Conservation (phyloP, 2,113 vertebrate genomes). For the Spermophilus dauricus region DNA sequence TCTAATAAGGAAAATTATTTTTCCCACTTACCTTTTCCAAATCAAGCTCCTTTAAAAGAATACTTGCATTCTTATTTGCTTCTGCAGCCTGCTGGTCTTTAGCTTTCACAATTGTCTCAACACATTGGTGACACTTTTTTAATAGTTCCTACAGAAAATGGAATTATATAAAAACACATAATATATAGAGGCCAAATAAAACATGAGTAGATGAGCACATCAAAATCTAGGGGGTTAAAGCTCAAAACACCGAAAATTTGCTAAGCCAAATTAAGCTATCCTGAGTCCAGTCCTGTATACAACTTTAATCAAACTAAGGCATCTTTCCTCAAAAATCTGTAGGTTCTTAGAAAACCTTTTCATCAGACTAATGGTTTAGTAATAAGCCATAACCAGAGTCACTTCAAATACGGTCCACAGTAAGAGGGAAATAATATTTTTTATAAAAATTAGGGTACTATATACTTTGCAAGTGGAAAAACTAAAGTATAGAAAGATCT, state of each 20-base stretch:
- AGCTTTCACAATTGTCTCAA: slow-evolving; percentile 99
- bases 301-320: slow-evolving; percentile 48
- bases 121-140: slow-evolving; percentile 99
- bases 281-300: not conserved
- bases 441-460: slow-evolving; percentile 43
- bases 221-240: slow-evolving; percentile 23
- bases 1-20: not conserved
- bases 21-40: slow-evolving; percentile 95
- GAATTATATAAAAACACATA: slow-evolving; percentile 51
- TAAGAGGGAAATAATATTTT: slow-evolving; percentile 47
- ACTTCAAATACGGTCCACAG: not conserved
- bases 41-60: slow-evolving; percentile 98
- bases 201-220: not conserved
- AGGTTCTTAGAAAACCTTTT: slow-evolving; percentile 58
- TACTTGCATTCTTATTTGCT: slow-evolving; percentile 99
- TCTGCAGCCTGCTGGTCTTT: slow-evolving; percentile 99
- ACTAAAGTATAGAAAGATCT: not conserved
- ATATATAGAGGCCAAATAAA: slow-evolving; percentile 40
- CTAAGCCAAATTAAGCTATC: not conserved
- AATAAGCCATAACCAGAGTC: slow-evolving; percentile 25
- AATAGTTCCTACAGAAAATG: slow-evolving; percentile 93
- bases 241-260: slow-evolving; percentile 1
- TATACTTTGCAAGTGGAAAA: slow-evolving; percentile 50
- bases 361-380: slow-evolving; percentile 23
- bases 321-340: slow-evolving; percentile 36